Percentiles rank a stretch among this genome's conserved stretches.
Conservation (phyloP, 2,888 invertebrate genomes). For the Synanthedon myopaeformis region DNA sequence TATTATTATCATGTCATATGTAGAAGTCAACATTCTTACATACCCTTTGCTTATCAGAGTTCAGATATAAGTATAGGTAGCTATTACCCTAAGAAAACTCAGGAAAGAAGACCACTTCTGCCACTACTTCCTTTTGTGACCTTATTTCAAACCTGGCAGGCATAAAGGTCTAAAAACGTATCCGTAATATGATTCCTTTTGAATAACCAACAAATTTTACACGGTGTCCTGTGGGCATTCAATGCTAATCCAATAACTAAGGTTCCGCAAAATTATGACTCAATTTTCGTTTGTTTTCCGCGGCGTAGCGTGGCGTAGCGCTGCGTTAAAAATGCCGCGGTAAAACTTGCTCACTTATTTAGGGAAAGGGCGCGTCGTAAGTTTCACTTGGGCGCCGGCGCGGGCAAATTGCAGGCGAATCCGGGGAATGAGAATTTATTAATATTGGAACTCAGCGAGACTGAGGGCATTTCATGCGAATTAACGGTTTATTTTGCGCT, state of each 20-base stretch:
- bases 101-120: no score
- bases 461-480: conserved; percentile 31
- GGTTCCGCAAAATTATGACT: conserved; percentile 27
- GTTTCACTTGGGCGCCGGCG: conserved; percentile 47
- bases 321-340: conserved; percentile 29
- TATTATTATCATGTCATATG: no score
- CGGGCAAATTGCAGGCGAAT: conserved; percentile 63
- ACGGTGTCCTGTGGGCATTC: conserved; percentile 4
- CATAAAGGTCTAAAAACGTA: no score
- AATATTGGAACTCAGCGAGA: conserved; percentile 53
- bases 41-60: no score
- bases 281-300: conserved; percentile 31
- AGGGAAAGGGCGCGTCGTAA: conserved; percentile 53
- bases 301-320: no score
- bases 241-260: conserved; percentile 7
- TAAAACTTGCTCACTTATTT: conserved; percentile 43
- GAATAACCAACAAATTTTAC: conserved; percentile 7
- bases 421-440: conserved; percentile 66
- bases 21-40: no score
- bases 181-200: no score
- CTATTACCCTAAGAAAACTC: no score
- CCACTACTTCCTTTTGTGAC: no score
- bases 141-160: no score
- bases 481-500: conserved; percentile 40
- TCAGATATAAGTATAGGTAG: no score